Evolutionary conservation across 2,113 vertebrate species (phyloP).

Genomic region (Dryoscopus gambensis): DNA sequence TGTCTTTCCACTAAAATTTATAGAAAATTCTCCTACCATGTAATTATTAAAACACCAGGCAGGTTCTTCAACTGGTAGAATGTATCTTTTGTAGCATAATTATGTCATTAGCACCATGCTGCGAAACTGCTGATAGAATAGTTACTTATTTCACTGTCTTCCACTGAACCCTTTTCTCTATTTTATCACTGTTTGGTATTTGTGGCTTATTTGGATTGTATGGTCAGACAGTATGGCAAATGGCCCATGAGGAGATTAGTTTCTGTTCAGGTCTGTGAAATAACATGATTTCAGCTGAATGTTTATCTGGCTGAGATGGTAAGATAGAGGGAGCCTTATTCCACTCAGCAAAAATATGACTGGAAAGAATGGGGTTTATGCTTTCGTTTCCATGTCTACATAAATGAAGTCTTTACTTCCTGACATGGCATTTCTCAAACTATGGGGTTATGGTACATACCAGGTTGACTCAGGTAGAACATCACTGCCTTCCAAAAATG

Average conservation of each 20-base stretch:
- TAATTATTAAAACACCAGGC: not conserved
- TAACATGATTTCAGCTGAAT: not conserved
- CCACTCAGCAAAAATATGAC: not conserved
- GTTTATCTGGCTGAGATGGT: not conserved
- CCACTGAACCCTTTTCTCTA: not conserved
- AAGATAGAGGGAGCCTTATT: not conserved
- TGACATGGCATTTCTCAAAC: conserved; percentile 13
- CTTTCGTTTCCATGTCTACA: conserved; percentile 12
- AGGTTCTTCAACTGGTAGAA: not conserved
- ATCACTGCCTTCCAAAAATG: not conserved
- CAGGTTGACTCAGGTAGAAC: not conserved
- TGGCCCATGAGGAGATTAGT: not conserved
- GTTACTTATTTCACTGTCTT: not conserved
- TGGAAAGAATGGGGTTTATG: not conserved
- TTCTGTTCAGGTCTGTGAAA: not conserved
- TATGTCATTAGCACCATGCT: not conserved
- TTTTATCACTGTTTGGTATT: not conserved
- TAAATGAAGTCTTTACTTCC: conserved; percentile 11
- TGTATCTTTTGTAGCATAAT: not conserved
- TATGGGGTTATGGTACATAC: not conserved
- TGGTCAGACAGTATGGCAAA: not conserved
- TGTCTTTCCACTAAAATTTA: not conserved
- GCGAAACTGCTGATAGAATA: not conserved
- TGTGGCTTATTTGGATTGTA: not conserved
- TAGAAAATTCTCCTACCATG: not conserved